A percentile compares a stretch with the other conserved stretches of the same genome.
phyloP scores from a whole-genome alignment of 2,888 invertebrate genomes.

The Operophtera brumata region DNA sequence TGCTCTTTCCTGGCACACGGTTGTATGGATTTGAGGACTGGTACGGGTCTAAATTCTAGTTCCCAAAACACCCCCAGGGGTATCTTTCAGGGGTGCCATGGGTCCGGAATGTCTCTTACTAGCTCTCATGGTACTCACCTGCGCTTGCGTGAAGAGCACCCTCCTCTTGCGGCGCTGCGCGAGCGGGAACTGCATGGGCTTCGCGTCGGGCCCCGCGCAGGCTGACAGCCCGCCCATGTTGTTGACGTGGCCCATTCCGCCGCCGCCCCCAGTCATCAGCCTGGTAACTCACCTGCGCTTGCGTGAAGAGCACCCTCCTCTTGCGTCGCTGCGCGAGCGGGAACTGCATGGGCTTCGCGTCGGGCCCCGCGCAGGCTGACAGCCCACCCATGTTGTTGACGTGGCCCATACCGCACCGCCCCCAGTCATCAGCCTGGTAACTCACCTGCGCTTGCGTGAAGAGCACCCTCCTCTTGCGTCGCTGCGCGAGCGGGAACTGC shows the following conservation, averaged over 20 bases:
- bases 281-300: constrained; percentile 92
- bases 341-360: constrained; percentile 95
- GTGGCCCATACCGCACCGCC: constrained; percentile 90
- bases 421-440: no score
- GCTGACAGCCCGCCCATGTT: constrained; percentile 94
- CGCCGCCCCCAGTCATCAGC: no score
- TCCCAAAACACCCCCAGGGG: no score
- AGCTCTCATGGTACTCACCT: no score
- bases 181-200: constrained; percentile 97
- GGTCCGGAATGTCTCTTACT: no score
- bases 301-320: constrained; percentile 97
- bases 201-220: constrained; percentile 90
- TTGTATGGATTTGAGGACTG: no score
- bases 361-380: constrained; percentile 91
- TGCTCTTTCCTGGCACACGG: no score
- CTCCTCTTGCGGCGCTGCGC: constrained; percentile 96
- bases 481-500: constrained; percentile 97
- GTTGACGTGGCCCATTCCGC: constrained; percentile 91
- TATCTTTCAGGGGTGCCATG: no score
- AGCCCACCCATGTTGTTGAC: constrained; percentile 93
- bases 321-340: constrained; percentile 96
- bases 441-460: constrained; percentile 98
- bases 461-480: constrained; percentile 95
- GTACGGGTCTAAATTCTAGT: no score
- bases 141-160: constrained; percentile 98